A percentile compares a stretch with the other conserved stretches of the same genome.
Evolutionary conservation across 2,113 vertebrate species (phyloP).

Genomic region (Microtus ochrogaster): DNA sequence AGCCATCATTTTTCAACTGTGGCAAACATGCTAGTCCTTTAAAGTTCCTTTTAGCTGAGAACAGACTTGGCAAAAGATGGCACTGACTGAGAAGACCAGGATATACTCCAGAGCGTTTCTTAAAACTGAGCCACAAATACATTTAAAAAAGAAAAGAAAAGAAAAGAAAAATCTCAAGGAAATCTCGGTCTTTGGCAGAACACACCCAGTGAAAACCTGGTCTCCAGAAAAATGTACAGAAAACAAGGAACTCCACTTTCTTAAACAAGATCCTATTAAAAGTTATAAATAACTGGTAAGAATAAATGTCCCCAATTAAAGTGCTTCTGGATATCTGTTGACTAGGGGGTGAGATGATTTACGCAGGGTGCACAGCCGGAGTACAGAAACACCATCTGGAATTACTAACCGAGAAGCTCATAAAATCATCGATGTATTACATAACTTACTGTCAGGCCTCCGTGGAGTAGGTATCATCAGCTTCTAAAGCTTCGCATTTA

Average conservation of each 20-base stretch:
- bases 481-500: constrained; percentile 63
- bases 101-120: not conserved
- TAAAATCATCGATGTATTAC: constrained; percentile 76
- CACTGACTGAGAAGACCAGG: not conserved
- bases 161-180: constrained; percentile 24
- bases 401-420: constrained; percentile 75
- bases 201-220: not conserved
- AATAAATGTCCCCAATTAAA: constrained; percentile 70
- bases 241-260: constrained; percentile 27
- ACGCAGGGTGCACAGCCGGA: constrained; percentile 23
- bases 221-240: not conserved
- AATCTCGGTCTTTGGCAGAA: not conserved
- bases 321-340: constrained; percentile 63
- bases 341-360: constrained; percentile 77
- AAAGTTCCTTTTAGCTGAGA: constrained; percentile 45
- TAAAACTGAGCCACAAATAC: not conserved
- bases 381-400: constrained; percentile 76
- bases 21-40: constrained; percentile 31
- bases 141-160: not conserved
- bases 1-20: constrained; percentile 72
- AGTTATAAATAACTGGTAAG: constrained; percentile 61
- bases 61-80: constrained; percentile 57
- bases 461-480: constrained; percentile 35
- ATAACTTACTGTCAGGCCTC: constrained; percentile 68
- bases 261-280: constrained; percentile 66